Evolutionary conservation across 2,113 vertebrate species (phyloP), one percentile per base, ranked within the genome.

Genomic region (Calonectris borealis): DNA sequence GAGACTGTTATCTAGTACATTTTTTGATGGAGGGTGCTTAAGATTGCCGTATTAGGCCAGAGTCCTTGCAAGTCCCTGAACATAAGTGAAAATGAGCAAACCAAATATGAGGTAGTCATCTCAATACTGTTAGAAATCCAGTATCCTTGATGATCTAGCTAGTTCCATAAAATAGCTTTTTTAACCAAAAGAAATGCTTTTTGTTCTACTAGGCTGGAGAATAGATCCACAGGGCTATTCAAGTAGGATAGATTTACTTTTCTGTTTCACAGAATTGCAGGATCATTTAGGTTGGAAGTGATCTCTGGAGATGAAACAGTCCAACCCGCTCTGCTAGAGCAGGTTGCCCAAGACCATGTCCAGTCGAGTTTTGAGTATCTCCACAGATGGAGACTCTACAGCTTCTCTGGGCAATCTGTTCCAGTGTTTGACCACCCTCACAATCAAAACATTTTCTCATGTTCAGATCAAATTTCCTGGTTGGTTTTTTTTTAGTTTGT

Each of bases 401-500:
- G 46, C 46, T 46, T 46, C 46, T 64, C 46, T 58, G 22, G 7
- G 29, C 24, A 42, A 7, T n/a, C 26, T 71, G 5, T 66, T 91
- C 16, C 34, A 27, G 18, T 51, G 55, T 87, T 76, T 69, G 55
- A 38, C 20, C 34, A 61, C 29, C 20, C 13, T 65, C 20, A 42
- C 11, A 73, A 34, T 55, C 55, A n/a, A 61, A 86, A 34, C 7
- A 13, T 48, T 73, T 88, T 52, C n/a, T 91, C 6, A 2, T 31
- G 26, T 49, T 88, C 22, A n/a, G 49, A 38, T 57, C 0, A 0
- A 86, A 69, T 54, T 64, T 78, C 46, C n/a, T 40, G 7, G 25
- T 40, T 36, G n/a, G n/a, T 40, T 40, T 40, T 40, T 40, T 75
- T 44, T 82, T 32, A 31, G 27, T 61, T 86, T 70, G 44, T 60